Conservation (phyloP, 2,888 invertebrate species). For the Ypsolopha scabrella region DNA sequence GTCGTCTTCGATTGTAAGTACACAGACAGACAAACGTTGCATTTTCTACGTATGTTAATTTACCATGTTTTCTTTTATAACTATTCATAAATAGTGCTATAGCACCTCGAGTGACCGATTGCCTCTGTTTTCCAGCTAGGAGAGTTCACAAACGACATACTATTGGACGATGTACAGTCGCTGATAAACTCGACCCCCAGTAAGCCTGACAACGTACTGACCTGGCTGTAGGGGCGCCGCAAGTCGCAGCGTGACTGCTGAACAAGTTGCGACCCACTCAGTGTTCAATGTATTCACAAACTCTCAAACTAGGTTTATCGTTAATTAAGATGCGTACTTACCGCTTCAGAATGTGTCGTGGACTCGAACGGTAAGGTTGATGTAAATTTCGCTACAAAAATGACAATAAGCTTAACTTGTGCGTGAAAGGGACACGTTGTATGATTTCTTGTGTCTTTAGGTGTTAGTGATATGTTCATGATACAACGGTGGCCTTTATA, state of each 20-base stretch:
- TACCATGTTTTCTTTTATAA: not conserved
- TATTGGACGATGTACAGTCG: slow-evolving; percentile 90
- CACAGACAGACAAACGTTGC: no score
- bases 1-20: no score
- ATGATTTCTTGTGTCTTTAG: slow-evolving; percentile 14
- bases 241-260: not conserved
- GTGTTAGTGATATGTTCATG: slow-evolving; percentile 1
- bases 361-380: slow-evolving; percentile 30
- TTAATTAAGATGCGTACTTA: slow-evolving; percentile 26
- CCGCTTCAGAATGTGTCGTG: slow-evolving; percentile 14
- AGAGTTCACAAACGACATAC: slow-evolving; percentile 87
- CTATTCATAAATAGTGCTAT: no score
- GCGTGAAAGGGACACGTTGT: slow-evolving; percentile 32
- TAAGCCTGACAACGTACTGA: slow-evolving; percentile 88
- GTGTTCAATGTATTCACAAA: slow-evolving; percentile 18
- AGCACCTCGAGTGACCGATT: no score
- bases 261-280: slow-evolving; percentile 1
- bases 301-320: slow-evolving; percentile 29
- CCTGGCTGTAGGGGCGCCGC: slow-evolving; percentile 77
- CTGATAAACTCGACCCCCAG: slow-evolving; percentile 88
- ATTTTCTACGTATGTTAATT: not conserved
- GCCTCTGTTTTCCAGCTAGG: slow-evolving; percentile 73
- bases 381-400: slow-evolving; percentile 55
- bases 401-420: slow-evolving; percentile 49
- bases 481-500: slow-evolving; percentile 5